These are phyloP conservation scores for Panorpa germanica DNA, from an alignment of 2,888 invertebrate genomes.

Conservation along the genomic window DNA sequence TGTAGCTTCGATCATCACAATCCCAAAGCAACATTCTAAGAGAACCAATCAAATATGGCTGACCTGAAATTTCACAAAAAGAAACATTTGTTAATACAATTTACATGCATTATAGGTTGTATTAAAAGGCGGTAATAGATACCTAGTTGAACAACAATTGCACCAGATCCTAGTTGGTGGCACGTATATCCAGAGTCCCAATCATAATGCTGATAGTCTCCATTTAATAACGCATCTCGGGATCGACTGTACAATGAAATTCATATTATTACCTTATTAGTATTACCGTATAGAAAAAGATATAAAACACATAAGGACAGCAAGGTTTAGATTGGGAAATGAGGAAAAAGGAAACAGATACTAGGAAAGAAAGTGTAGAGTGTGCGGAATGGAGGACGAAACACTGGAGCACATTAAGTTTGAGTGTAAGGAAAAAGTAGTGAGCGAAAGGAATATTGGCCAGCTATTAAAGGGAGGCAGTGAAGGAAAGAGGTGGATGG, in stretches of 20 bases:
- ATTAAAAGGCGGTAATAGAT: conserved; percentile 6
- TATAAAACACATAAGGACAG: no score
- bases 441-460: no score
- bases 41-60: conserved; percentile 84
- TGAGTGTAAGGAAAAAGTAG: no score
- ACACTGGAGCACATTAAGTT: no score
- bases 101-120: conserved; percentile 4
- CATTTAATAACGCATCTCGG: conserved; percentile 88
- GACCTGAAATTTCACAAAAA: conserved; percentile 26
- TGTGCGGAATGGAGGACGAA: no score
- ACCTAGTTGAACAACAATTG: conserved; percentile 85
- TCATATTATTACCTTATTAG: no score
- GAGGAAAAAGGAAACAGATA: no score
- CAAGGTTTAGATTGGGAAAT: no score
- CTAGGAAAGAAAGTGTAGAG: no score
- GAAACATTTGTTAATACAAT: not conserved
- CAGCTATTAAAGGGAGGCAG: no score
- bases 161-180: conserved; percentile 87
- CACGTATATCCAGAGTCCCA: conserved; percentile 99
- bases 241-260: conserved; percentile 60
- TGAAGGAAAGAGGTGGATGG: no score
- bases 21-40: conserved; percentile 93
- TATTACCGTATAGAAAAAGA: not conserved
- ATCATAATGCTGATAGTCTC: conserved; percentile 87
- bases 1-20: conserved; percentile 86